These are phyloP conservation scores for Butorides virescens DNA, from an alignment of 2,113 vertebrate genomes.

Conservation along the genomic window DNA sequence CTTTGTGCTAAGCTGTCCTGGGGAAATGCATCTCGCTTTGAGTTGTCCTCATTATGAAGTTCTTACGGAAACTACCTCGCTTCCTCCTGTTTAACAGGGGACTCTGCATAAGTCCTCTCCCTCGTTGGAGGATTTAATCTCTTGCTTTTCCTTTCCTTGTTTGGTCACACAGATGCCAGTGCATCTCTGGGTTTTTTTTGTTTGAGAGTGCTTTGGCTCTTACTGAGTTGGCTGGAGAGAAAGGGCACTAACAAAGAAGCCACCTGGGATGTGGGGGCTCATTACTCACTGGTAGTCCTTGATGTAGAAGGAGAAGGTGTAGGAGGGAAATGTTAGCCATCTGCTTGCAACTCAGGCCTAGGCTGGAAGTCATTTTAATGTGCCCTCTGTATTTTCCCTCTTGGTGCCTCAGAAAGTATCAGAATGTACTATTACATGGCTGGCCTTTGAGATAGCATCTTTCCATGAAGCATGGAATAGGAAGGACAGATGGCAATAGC, in stretches of 20 bases:
- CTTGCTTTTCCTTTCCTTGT: not conserved
- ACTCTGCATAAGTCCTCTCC: not conserved
- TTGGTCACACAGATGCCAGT: not conserved
- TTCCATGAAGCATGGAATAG: not conserved
- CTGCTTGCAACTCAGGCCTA: slow-evolving; percentile 2
- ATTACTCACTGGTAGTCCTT: not conserved
- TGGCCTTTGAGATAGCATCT: not conserved
- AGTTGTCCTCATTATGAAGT: not conserved
- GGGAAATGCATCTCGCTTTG: not conserved
- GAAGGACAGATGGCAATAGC: slow-evolving; percentile 22
- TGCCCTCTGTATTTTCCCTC: not conserved
- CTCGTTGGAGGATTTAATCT: not conserved
- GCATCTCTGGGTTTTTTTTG: not conserved
- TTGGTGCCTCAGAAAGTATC: not conserved
- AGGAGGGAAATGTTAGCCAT: slow-evolving; percentile 16
- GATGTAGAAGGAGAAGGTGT: not conserved
- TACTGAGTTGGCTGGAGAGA: not conserved
- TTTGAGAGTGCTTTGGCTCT: not conserved
- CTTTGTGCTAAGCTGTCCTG: not conserved
- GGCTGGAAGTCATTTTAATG: not conserved
- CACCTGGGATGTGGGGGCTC: not conserved
- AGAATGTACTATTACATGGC: not conserved
- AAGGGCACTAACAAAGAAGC: not conserved
- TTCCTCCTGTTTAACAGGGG: not conserved
- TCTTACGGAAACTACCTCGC: not conserved